Conservation (phyloP, 2,113 vertebrate genomes). For the Aix galericulata region DNA sequence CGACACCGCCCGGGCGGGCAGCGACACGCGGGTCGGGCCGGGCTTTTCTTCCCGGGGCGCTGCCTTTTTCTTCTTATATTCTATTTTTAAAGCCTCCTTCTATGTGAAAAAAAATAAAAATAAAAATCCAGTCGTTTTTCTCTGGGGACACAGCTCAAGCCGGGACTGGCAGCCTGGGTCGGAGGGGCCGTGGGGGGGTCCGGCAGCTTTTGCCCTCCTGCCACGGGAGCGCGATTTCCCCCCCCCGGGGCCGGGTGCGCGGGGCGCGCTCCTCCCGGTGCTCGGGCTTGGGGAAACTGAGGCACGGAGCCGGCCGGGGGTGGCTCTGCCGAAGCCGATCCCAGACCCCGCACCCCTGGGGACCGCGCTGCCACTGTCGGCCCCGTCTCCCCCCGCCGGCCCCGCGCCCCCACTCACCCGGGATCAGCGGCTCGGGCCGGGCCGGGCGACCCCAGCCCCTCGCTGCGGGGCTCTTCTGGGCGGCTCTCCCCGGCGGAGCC, state of each 20-base stretch:
- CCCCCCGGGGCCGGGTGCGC: too few species aligned
- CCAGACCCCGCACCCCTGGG: background rate
- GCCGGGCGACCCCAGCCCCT: background rate
- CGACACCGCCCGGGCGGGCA: background rate
- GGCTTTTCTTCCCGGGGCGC: fast-evolving
- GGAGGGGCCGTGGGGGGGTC: too few species aligned
- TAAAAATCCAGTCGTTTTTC: background rate
- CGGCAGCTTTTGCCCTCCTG: too few species aligned
- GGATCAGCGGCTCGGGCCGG: fast-evolving
- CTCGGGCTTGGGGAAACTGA: background rate
- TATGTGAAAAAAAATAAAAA: too few species aligned
- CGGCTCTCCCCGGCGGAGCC: background rate
- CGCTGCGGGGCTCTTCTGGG: background rate
- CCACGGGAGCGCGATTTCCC: background rate
- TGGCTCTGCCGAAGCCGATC: background rate
- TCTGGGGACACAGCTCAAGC: background rate
- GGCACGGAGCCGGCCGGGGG: background rate
- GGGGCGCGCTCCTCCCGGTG: background rate
- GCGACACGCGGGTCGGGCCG: background rate
- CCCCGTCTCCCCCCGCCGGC: background rate
- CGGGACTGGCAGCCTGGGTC: too few species aligned
- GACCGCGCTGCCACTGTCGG: background rate
- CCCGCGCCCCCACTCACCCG: background rate
- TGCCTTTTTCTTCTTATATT: too few species aligned
- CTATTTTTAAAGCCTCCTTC: too few species aligned